Conservation (phyloP, 1,140 invertebrate species). For the Chrysoperla carnea region DNA sequence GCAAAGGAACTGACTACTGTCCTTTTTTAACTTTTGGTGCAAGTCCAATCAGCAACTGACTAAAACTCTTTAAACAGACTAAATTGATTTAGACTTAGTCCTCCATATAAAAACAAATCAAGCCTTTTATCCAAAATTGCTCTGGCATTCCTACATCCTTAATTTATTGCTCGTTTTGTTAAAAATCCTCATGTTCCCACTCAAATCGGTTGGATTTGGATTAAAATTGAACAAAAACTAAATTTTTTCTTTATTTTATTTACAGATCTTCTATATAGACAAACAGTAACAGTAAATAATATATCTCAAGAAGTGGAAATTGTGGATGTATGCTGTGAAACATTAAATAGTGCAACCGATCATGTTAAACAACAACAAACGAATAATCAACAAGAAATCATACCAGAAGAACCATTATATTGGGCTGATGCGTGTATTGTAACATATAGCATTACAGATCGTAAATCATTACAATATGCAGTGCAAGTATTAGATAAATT, state of each 20-base stretch:
- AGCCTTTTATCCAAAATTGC: too few species aligned
- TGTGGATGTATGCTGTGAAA: conserved; percentile 45
- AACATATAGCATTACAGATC: conserved; percentile 63
- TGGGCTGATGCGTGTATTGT: conserved; percentile 63
- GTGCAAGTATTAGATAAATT: conserved; percentile 38
- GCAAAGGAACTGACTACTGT: too few species aligned
- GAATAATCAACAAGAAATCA: neutral
- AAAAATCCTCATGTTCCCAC: too few species aligned
- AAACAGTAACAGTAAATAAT: conserved; percentile 50
- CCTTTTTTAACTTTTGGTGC: too few species aligned
- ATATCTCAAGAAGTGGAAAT: conserved; percentile 54
- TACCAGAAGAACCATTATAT: conserved; percentile 35
- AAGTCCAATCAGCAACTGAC: too few species aligned
- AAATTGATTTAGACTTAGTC: too few species aligned
- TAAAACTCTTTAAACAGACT: too few species aligned
- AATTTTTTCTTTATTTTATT: conserved; percentile 16
- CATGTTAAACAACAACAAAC: neutral
- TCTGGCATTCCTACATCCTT: too few species aligned
- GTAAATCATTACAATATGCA: conserved; percentile 48
- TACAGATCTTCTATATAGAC: conserved; percentile 59
- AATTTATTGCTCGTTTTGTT: too few species aligned
- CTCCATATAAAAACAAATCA: too few species aligned
- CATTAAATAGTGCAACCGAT: conserved; percentile 19
- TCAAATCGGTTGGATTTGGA: too few species aligned
- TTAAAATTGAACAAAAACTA: too few species aligned